phyloP scores from a whole-genome alignment of 1,140 invertebrate species.

The Myzus persicae region DNA sequence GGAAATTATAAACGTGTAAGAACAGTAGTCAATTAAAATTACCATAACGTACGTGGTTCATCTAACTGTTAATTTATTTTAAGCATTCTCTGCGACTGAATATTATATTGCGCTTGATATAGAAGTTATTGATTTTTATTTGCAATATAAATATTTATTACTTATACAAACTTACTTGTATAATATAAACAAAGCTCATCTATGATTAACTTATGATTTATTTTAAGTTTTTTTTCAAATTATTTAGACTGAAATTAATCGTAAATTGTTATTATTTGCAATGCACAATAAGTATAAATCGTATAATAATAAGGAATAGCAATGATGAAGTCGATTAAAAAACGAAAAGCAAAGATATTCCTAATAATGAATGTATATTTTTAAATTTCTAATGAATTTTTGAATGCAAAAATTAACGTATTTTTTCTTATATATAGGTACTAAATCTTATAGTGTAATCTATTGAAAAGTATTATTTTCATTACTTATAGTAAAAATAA shows the following conservation, averaged over 20 bases:
- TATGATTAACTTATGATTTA: too few species aligned
- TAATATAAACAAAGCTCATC: not conserved
- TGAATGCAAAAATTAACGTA: not conserved
- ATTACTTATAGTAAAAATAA: not conserved
- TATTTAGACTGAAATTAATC: not conserved
- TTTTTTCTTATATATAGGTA: not conserved
- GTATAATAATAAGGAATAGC: not conserved
- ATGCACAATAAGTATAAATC: too few species aligned
- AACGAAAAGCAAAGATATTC: not conserved
- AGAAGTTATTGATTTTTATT: not conserved
- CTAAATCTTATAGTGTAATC: too few species aligned
- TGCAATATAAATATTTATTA: not conserved
- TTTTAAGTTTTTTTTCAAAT: not conserved
- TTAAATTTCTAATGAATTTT: not conserved
- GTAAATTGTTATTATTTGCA: not conserved
- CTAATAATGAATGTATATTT: not conserved
- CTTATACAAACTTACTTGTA: not conserved
- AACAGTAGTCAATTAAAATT: not conserved
- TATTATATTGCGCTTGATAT: not conserved
- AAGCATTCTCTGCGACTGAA: not conserved
- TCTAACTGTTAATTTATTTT: not conserved
- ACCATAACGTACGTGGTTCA: not conserved
- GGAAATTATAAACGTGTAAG: not conserved
- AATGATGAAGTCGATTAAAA: not conserved
- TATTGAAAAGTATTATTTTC: not conserved